Conservation (phyloP, 2,888 invertebrate species). For the Synanthedon myopaeformis region DNA sequence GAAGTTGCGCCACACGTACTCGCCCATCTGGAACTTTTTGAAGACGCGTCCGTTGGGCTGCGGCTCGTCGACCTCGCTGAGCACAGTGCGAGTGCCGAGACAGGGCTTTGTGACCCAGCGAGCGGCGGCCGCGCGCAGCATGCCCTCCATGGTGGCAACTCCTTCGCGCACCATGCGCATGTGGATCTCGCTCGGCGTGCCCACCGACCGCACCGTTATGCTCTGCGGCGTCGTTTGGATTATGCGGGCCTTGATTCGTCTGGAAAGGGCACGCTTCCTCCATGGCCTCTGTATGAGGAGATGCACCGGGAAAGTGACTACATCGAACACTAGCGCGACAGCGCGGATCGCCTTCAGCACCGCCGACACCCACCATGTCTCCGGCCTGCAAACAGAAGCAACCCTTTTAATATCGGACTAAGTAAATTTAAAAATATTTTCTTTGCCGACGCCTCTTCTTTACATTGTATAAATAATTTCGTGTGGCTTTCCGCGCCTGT, state of each 20-base stretch:
- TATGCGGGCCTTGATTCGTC: slow-evolving; percentile 82
- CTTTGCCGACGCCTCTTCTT: no score
- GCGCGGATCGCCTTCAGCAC: slow-evolving; percentile 83
- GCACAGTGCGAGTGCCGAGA: slow-evolving; percentile 89
- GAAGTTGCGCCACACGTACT: slow-evolving; percentile 91
- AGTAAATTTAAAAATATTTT: no score
- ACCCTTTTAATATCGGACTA: not conserved
- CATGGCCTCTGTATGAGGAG: slow-evolving; percentile 89
- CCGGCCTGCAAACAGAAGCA: slow-evolving; percentile 58
- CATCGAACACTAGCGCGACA: slow-evolving; percentile 87
- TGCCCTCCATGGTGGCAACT: slow-evolving; percentile 84
- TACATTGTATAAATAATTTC: no score
- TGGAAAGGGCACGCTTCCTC: slow-evolving; percentile 81
- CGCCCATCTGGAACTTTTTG: slow-evolving; percentile 96
- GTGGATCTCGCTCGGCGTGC: slow-evolving; percentile 78
- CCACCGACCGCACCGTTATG: slow-evolving; percentile 80
- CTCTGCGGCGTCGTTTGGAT: slow-evolving; percentile 74
- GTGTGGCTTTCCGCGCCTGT: no score
- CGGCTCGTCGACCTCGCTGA: slow-evolving; percentile 93
- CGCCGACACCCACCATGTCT: slow-evolving; percentile 76
- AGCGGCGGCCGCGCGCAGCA: slow-evolving; percentile 83
- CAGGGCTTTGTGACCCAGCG: slow-evolving; percentile 81
- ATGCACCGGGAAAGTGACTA: slow-evolving; percentile 92
- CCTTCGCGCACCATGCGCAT: slow-evolving; percentile 79
- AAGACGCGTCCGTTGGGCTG: slow-evolving; percentile 95